phyloP scores from a whole-genome alignment of 2,113 vertebrate species.

The Cromileptes altivelis region DNA sequence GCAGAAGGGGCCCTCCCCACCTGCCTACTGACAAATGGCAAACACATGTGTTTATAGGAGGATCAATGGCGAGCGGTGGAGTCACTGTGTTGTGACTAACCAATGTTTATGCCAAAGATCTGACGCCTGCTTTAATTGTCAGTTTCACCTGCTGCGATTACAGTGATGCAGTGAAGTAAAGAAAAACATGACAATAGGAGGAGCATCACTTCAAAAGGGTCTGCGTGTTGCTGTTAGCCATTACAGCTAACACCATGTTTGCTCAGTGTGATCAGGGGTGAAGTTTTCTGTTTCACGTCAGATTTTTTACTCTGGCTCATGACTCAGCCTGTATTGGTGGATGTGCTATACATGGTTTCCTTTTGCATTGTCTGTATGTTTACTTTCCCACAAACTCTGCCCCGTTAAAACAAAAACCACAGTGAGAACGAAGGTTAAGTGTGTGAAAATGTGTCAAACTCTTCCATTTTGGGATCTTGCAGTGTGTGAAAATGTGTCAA shows the following conservation, averaged over 20 bases:
- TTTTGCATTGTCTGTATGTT: not conserved
- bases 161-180: slow-evolving; percentile 46
- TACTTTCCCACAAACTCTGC: not conserved
- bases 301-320: not conserved
- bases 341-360: not conserved
- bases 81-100: slow-evolving; percentile 63
- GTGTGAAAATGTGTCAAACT: slow-evolving; percentile 41
- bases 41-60: slow-evolving; percentile 74
- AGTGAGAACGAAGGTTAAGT: not conserved
- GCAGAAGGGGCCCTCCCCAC: slow-evolving; percentile 30
- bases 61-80: slow-evolving; percentile 52
- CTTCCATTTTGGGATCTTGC: slow-evolving; percentile 17
- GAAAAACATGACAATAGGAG: slow-evolving; percentile 24
- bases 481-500: slow-evolving; percentile 40
- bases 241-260: slow-evolving; percentile 36
- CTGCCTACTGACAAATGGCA: slow-evolving; percentile 60
- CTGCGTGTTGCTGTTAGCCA: not conserved
- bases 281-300: slow-evolving; percentile 22
- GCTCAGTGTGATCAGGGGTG: slow-evolving; percentile 18
- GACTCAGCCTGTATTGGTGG: not conserved
- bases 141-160: slow-evolving; percentile 66
- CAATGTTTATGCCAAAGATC: slow-evolving; percentile 62
- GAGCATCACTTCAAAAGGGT: slow-evolving; percentile 47
- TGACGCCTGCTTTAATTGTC: slow-evolving; percentile 59
- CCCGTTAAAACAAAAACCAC: not conserved